phyloP scores from a whole-genome alignment of 2,888 invertebrate genomes.

The Bembecia ichneumoniformis region DNA sequence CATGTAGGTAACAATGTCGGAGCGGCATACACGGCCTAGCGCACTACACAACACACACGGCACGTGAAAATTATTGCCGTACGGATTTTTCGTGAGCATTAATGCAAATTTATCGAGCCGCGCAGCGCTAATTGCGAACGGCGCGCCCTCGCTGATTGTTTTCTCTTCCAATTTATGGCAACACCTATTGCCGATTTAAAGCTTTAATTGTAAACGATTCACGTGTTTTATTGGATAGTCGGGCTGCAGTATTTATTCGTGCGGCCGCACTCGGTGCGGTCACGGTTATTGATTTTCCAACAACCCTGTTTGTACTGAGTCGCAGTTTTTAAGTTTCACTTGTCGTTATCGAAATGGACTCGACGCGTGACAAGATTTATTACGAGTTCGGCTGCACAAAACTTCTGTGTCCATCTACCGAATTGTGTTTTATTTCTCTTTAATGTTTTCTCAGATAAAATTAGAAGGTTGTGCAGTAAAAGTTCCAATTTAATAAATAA shows the following conservation, averaged over 20 bases:
- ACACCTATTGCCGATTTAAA: constrained; percentile 73
- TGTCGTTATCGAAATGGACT: constrained; percentile 24
- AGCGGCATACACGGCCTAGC: constrained; percentile 22
- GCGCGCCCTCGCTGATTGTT: constrained; percentile 70
- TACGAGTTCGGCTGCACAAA: constrained; percentile 13
- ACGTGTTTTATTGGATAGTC: constrained; percentile 72
- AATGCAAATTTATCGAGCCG: constrained; percentile 72
- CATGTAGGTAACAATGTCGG: constrained; percentile 10
- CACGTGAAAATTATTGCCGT: constrained; percentile 66
- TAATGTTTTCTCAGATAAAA: too few species aligned
- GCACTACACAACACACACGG: constrained; percentile 50
- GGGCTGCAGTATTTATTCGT: constrained; percentile 57
- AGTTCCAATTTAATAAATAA: too few species aligned
- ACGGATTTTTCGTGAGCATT: constrained; percentile 71
- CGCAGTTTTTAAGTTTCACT: constrained; percentile 36
- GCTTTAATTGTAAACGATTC: constrained; percentile 72
- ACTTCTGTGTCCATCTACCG: neutral
- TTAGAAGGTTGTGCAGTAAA: too few species aligned
- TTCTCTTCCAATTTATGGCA: constrained; percentile 70
- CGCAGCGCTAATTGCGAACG: constrained; percentile 69
- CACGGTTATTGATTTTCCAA: constrained; percentile 62
- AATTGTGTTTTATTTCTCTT: neutral
- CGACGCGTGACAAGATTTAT: constrained; percentile 21
- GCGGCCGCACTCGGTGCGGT: constrained; percentile 51
- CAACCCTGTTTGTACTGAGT: constrained; percentile 31